These are phyloP conservation scores for Neelides folsomi DNA, from an alignment of 2,888 invertebrate genomes.

Conservation along the genomic window DNA sequence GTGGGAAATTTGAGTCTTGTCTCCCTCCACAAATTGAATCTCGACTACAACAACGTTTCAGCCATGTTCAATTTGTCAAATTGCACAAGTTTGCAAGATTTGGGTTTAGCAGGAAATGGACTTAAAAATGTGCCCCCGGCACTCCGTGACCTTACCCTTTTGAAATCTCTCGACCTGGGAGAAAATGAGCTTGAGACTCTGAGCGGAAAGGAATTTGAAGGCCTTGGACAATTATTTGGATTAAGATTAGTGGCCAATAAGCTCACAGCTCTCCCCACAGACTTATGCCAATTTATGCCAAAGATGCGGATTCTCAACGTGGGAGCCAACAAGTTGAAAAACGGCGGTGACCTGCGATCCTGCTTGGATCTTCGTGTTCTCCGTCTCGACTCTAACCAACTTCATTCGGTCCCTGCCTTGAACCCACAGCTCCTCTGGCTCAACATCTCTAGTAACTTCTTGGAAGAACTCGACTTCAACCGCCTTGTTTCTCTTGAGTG, in stretches of 20 bases:
- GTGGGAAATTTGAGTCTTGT: slow-evolving; percentile 59
- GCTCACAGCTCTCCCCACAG: slow-evolving; percentile 59
- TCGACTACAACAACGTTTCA: slow-evolving; percentile 60
- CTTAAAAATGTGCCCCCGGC: slow-evolving; percentile 55
- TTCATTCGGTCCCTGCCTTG: slow-evolving; percentile 46
- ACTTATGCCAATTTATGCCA: slow-evolving; percentile 56
- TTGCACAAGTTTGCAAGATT: slow-evolving; percentile 61
- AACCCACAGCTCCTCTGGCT: slow-evolving; percentile 58
- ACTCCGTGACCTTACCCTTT: slow-evolving; percentile 52
- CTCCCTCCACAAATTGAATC: slow-evolving; percentile 56
- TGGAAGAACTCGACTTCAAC: too few relatives aligned
- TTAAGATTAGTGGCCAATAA: slow-evolving; percentile 67
- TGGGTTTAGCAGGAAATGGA: slow-evolving; percentile 60
- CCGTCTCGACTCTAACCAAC: slow-evolving; percentile 61
- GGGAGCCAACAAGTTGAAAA: slow-evolving; percentile 65
- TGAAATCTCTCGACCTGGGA: slow-evolving; percentile 65
- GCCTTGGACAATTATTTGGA: slow-evolving; percentile 58
- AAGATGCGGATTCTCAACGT: slow-evolving; percentile 65
- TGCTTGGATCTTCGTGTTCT: slow-evolving; percentile 61
- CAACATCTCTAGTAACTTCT: slow-evolving; percentile 52
- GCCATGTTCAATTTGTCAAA: slow-evolving; percentile 57
- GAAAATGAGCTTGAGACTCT: slow-evolving; percentile 64
- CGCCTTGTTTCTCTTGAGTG: slow-evolving; percentile 61
- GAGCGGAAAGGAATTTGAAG: slow-evolving; percentile 56
- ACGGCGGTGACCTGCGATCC: slow-evolving; percentile 61